A percentile compares a stretch with the other conserved stretches of the same genome.
Evolutionary conservation across 2,113 vertebrate species (phyloP).

Genomic region (Corythornis vintsioides): DNA sequence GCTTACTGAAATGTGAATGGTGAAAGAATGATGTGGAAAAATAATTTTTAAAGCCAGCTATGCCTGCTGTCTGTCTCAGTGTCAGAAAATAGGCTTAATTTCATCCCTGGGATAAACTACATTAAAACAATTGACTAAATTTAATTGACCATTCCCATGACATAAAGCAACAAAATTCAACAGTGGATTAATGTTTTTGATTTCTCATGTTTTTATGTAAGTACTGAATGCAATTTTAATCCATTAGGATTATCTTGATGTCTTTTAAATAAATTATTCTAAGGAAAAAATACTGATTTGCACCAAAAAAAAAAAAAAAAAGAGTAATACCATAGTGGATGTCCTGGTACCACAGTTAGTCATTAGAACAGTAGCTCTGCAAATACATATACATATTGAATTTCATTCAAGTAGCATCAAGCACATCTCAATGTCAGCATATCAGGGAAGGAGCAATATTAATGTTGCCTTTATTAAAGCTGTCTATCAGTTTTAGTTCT

Average conservation of each 20-base stretch:
- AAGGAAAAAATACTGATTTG: neutral
- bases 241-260: neutral
- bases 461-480: neutral
- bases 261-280: neutral
- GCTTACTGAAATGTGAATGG: neutral
- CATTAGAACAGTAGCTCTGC: neutral
- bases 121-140: conserved; percentile 5
- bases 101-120: neutral
- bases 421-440: neutral
- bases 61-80: neutral
- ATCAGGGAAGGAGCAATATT: neutral
- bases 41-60: neutral
- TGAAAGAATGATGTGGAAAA: neutral
- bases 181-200: neutral
- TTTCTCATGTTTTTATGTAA: neutral
- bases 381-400: neutral
- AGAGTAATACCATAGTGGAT: neutral
- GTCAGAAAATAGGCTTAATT: conserved; percentile 2
- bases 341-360: neutral
- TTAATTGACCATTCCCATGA: neutral
- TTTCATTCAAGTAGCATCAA: neutral
- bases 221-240: neutral
- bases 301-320: neutral
- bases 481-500: neutral
- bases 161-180: neutral